Conservation (phyloP, 2,113 vertebrate genomes). For the Chamaea fasciata region DNA sequence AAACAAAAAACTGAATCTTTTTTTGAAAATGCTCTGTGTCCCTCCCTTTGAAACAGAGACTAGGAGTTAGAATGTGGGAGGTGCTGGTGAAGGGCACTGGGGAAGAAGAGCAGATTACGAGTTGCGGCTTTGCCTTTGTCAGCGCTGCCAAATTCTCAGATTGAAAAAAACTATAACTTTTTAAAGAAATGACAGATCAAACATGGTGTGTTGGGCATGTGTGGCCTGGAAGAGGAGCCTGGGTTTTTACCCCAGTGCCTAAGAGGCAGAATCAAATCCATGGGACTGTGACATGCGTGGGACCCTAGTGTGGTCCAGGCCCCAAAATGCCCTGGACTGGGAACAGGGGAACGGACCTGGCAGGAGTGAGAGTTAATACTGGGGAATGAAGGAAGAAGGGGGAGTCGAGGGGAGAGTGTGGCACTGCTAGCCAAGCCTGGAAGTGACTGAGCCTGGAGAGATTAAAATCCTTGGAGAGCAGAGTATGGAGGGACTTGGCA, state of each 20-base stretch:
- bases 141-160: not conserved
- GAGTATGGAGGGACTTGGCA: not conserved
- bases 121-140: not conserved
- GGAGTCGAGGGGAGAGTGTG: not conserved
- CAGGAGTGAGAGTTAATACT: rapidly evolving
- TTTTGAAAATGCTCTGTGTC: not conserved
- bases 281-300: rapidly evolving
- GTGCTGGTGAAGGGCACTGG: not conserved
- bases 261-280: rapidly evolving
- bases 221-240: not conserved
- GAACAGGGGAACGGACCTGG: rapidly evolving
- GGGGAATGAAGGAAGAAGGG: not conserved
- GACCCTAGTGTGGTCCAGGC: not conserved
- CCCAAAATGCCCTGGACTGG: not conserved
- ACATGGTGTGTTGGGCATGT: rapidly evolving
- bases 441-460: not conserved
- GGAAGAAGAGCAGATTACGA: not conserved
- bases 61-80: not conserved
- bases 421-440: not conserved
- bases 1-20: not conserved
- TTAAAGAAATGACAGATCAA: not conserved
- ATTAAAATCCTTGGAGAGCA: not conserved
- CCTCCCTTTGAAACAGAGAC: not conserved
- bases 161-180: not conserved
- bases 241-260: not conserved